A percentile compares a stretch with the other conserved stretches of the same genome.
These are phyloP conservation scores for Epizoanthus illoricatus DNA, from an alignment of 92 coral and sea anemone genomes.

Conservation along the genomic window DNA sequence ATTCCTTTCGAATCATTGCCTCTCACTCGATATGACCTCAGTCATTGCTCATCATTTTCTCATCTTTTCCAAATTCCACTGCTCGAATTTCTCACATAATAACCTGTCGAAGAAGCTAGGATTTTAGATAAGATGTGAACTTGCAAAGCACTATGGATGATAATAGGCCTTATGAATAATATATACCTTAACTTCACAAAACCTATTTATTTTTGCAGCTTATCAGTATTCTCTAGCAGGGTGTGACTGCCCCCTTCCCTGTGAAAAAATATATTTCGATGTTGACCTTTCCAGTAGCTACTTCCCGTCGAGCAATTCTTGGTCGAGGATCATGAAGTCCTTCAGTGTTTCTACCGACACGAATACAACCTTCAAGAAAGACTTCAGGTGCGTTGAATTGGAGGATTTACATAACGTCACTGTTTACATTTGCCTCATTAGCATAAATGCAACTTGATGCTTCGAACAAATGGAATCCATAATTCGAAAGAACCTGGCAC, in stretches of 20 bases:
- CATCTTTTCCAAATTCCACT: too few species aligned
- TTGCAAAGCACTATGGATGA: not conserved
- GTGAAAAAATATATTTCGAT: not conserved
- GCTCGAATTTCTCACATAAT: too few species aligned
- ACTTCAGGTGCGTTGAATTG: not conserved
- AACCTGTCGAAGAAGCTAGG: too few species aligned
- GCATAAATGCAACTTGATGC: too few species aligned
- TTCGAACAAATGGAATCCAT: too few species aligned
- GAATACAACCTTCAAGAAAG: not conserved
- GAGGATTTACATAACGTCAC: not conserved
- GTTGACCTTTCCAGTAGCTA: not conserved
- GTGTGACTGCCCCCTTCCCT: not conserved
- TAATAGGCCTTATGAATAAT: not conserved
- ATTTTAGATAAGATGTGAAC: not conserved
- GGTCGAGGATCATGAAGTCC: not conserved
- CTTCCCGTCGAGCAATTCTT: not conserved
- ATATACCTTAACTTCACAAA: too few species aligned
- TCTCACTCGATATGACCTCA: too few species aligned
- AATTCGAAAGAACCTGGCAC: too few species aligned
- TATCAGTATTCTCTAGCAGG: not conserved
- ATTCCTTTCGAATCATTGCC: too few species aligned
- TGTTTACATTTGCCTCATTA: not conserved
- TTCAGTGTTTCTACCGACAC: not conserved
- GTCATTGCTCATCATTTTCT: too few species aligned
- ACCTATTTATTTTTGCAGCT: not conserved